Base-by-base conservation (phyloP, 2,888 invertebrate species). In the Ormyrus thymus region DNA sequence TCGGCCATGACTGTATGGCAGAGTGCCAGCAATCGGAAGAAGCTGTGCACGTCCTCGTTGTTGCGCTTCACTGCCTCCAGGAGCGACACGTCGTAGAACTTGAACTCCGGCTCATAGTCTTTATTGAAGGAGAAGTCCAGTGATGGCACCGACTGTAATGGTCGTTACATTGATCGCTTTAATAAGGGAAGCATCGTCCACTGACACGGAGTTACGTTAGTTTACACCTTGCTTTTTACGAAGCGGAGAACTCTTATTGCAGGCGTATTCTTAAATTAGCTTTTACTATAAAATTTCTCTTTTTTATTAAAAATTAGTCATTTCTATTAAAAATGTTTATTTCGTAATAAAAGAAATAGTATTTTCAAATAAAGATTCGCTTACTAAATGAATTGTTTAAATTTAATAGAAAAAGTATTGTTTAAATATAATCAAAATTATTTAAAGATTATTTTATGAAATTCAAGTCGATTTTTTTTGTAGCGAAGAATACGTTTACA, bases 1-100 rank as follows among this genome's bases (percentile, higher is more conserved):
- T 97, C 98, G 0, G 98, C 97, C 99, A 99, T 99, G 71, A 99
- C 99, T 1, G 99, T 99, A 89, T 99, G 99, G 90, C 99, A 99
- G 51, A 99, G 92, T 1, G 99, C 97, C 83, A 99, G 92, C 77
- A 98, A 92, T 58, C 96, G 93, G 92, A 98, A 98, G 92, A 98
- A 98, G 87, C 94, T 94, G 88, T 95, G 95, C 58, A 95, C 95
- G 87, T 95, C 93, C 64, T 91, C 91, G 88, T 97, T 94, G 79
- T 94, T 94, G 55, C 93, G 92, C 83, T 92, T 92, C 62, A 98
- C 96, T 11, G 97, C 96, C 78, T 97, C 96, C 85, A 98, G 90
- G 75, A 99, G 92, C 62, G 94, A 93, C 78, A 93, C 91, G 91
- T 99, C 99, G 91, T 96, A 99, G 92, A 98, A 99, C 87, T 94